Conservation (phyloP, 2,888 invertebrate species). For the Microctonus aethiopoides region DNA sequence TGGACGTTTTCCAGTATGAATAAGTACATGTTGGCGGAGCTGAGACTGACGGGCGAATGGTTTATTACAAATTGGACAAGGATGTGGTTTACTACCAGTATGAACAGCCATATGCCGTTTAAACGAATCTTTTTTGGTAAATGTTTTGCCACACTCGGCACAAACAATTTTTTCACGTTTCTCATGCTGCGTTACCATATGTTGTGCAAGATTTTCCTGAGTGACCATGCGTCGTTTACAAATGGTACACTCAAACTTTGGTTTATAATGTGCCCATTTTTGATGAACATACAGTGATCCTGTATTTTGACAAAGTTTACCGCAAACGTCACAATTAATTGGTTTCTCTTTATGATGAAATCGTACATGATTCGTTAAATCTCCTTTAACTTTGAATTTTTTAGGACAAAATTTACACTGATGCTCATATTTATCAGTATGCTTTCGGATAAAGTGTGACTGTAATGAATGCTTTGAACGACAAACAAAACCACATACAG, state of each 20-base stretch:
- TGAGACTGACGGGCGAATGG: constrained; percentile 63
- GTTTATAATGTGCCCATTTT: constrained; percentile 65
- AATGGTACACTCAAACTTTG: constrained; percentile 63
- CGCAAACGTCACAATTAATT: constrained; percentile 62
- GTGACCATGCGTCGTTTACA: constrained; percentile 65
- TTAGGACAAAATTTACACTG: constrained; percentile 60
- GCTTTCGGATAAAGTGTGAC: constrained; percentile 63
- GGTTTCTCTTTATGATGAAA: constrained; percentile 66
- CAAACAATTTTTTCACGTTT: constrained; percentile 64
- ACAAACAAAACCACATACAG: constrained; percentile 61
- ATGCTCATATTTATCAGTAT: constrained; percentile 63
- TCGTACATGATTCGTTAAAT: constrained; percentile 62
- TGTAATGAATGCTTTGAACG: constrained; percentile 64
- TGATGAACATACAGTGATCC: constrained; percentile 64
- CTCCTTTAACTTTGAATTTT: constrained; percentile 64
- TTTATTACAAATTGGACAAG: constrained; percentile 62
- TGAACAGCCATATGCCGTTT: constrained; percentile 65
- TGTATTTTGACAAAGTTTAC: constrained; percentile 61
- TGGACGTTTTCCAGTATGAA: constrained; percentile 63
- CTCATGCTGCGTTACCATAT: constrained; percentile 63
- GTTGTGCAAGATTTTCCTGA: constrained; percentile 63
- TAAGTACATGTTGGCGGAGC: constrained; percentile 61
- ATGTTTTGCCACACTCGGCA: constrained; percentile 63
- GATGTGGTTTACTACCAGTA: constrained; percentile 61
- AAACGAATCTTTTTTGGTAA: constrained; percentile 63